Percentiles rank a stretch among this genome's conserved stretches.
Evolutionary conservation across 2,113 vertebrate genomes (phyloP).

Genomic region (Regulus satrapa): DNA sequence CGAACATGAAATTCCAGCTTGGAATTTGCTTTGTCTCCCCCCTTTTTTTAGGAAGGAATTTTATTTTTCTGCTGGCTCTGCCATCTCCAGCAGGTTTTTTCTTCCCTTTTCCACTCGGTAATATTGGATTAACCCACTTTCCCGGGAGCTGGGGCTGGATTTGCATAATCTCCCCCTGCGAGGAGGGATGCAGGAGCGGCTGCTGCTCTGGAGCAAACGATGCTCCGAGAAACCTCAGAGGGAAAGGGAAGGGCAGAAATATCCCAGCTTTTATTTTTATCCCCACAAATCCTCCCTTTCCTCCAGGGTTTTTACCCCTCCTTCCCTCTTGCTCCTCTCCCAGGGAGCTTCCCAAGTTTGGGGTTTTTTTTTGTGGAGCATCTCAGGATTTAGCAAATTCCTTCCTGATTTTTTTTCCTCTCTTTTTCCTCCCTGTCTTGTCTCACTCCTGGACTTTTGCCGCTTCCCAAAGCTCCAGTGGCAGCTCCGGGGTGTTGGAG

Average conservation of each 20-base stretch:
- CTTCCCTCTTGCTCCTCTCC: background rate
- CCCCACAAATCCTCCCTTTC: background rate
- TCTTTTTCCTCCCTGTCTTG: fast-evolving
- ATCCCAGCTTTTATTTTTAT: slow-evolving; percentile 26
- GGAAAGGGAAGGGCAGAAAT: background rate
- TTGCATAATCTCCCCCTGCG: slow-evolving; percentile 72
- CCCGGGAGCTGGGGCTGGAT: slow-evolving; percentile 61
- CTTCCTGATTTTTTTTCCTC: background rate
- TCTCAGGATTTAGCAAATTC: background rate
- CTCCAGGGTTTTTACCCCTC: background rate
- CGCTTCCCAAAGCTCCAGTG: background rate
- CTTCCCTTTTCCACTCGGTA: slow-evolving; percentile 50
- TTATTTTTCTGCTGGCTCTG: fast-evolving
- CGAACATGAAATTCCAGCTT: fast-evolving
- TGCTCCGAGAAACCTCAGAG: background rate
- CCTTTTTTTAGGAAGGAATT: background rate
- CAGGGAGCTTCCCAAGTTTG: fast-evolving
- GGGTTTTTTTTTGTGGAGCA: fast-evolving
- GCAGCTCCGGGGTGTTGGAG: fast-evolving
- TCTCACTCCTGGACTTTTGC: fast-evolving
- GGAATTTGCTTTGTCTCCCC: fast-evolving
- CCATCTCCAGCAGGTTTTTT: background rate
- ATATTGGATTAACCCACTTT: slow-evolving; percentile 83
- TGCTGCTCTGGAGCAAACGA: background rate
- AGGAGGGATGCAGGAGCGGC: background rate